A percentile compares a stretch with the other conserved stretches of the same genome.
Conservation (phyloP, 1,140 invertebrate genomes). For the Halesus radiatus region DNA sequence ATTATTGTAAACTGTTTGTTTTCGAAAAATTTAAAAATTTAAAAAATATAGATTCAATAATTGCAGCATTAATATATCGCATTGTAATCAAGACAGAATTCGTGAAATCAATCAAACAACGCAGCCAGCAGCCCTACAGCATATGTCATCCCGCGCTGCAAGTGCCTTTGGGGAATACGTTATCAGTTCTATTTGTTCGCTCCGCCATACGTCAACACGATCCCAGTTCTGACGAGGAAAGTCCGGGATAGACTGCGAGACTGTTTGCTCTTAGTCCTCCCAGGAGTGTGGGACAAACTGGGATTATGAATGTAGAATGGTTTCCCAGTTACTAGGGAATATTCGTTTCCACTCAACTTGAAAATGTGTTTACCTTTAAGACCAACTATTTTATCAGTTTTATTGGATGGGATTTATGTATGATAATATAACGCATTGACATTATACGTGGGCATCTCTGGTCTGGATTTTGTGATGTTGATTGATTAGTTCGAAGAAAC, state of each 20-base stretch:
- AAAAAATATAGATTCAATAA: too few relatives aligned
- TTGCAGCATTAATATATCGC: too few relatives aligned
- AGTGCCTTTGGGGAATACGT: not conserved
- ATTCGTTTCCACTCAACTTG: not conserved
- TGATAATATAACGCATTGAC: too few relatives aligned
- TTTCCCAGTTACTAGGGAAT: not conserved
- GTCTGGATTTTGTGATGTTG: too few relatives aligned
- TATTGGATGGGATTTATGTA: too few relatives aligned
- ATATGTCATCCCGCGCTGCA: not conserved
- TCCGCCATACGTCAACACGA: slow-evolving; percentile 1
- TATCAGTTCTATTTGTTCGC: not conserved
- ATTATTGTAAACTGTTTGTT: too few relatives aligned
- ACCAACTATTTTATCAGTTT: too few relatives aligned
- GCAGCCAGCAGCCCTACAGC: not conserved
- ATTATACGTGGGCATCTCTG: too few relatives aligned
- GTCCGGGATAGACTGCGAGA: not conserved
- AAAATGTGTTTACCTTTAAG: too few relatives aligned
- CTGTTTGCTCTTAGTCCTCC: not conserved
- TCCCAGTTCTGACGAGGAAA: not conserved
- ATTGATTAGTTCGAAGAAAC: too few relatives aligned
- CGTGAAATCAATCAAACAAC: not conserved
- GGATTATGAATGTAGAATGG: not conserved
- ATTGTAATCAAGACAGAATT: too few relatives aligned
- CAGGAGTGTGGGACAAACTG: not conserved
- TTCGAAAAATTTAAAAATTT: too few relatives aligned